Evolutionary conservation across 2,888 invertebrate genomes (phyloP), one percentile per base, ranked within the genome.

Genomic region (Rhorus exstirpatorius): DNA sequence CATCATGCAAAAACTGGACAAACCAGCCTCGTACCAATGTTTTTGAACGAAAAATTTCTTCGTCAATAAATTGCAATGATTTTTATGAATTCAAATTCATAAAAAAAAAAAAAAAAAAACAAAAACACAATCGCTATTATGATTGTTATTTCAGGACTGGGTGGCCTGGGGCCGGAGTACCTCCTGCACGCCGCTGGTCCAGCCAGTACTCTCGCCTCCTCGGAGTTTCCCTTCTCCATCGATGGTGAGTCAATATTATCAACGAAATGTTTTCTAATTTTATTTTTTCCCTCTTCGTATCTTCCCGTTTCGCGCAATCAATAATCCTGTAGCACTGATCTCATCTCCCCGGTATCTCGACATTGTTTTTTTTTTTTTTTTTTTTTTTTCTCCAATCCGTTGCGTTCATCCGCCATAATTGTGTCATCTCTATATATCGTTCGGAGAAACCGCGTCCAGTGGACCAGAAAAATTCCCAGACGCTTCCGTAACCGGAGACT

Each of bases 171-270:
- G 88, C 92, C 93, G 81, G 93, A 93, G 85, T 93, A 93, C 87
- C 90, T 93, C 14, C 83, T 93, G 81, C 93, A 93, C 85, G 90
- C 93, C n/a, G 92, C 93, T 41, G 93, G 95, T 91, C 96, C 95
- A 81, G 95, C 94, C 78, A 96, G 94, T 89, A 96, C 96, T 75
- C 94, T 96, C 86, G 97, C 97, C 60, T 97, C 97, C 89, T 96
- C 97, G 83, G 98, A 98, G 89, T 96, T 98, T 89, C 97, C 97
- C 86, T 97, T 98, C 91, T 97, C 98, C 91, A 95, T 98, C 93
- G 98, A 98, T 94, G 97, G 97, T 97, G 94, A 94, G 94, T 93
- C 21, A 19, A 31, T 53, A 21, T 24, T n/a, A 53, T 24, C 17
- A 53, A 72, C 26, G 0, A 6, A 53, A 44, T 1, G 4, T 1